A percentile compares a stretch with the other conserved stretches of the same genome.
These are phyloP conservation scores for Agelas oroides DNA, from an alignment of 37 sponge, comb jelly and placozoan species.

Conservation along the genomic window DNA sequence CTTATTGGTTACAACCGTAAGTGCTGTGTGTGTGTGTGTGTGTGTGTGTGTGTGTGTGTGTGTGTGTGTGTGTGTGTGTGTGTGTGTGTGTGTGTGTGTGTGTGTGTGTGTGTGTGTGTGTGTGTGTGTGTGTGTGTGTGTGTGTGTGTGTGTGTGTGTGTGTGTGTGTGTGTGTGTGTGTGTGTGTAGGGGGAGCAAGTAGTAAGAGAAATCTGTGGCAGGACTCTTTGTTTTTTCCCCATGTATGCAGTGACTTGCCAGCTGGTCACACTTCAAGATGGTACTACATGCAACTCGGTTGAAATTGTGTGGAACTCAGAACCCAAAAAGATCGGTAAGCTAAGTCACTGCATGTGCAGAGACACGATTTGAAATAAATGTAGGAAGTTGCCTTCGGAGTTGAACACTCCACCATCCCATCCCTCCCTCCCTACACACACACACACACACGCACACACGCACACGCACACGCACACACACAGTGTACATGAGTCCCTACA, in stretches of 20 bases:
- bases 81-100: too few relatives aligned
- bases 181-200: too few relatives aligned
- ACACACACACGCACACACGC: not conserved
- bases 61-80: too few relatives aligned
- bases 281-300: conserved; percentile 37
- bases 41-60: too few relatives aligned
- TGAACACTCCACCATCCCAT: not conserved
- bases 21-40: too few relatives aligned
- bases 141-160: too few relatives aligned
- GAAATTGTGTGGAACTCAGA: conserved; percentile 65
- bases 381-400: too few relatives aligned
- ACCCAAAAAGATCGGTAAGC: conserved; percentile 39
- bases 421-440: conserved; percentile 9
- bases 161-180: too few relatives aligned
- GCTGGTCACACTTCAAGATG: conserved; percentile 44
- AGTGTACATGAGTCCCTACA: conserved; percentile 69
- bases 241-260: conserved; percentile 39
- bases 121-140: too few relatives aligned
- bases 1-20: conserved; percentile 77
- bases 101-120: not conserved
- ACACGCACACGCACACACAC: not conserved
- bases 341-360: too few relatives aligned
- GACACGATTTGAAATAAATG: too few relatives aligned
- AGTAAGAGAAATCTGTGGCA: too few relatives aligned
- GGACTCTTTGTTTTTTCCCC: not conserved